Conservation (phyloP, 2,113 vertebrate genomes). For the Erythrolamprus reginae region DNA sequence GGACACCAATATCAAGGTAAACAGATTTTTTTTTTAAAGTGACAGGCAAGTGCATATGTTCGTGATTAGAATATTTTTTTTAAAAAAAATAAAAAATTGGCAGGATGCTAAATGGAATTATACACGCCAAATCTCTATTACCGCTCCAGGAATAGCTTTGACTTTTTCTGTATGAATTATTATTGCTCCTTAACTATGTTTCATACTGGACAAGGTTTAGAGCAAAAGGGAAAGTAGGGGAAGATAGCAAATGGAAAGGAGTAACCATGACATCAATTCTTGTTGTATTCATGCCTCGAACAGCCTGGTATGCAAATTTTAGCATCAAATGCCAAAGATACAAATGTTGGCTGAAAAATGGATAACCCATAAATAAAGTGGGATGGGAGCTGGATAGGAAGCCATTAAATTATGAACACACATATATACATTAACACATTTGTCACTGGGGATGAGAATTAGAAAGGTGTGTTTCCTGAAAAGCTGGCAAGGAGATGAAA, state of each 20-base stretch:
- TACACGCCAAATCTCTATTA: background rate
- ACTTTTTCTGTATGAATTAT: background rate
- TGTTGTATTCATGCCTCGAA: background rate
- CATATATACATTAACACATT: background rate
- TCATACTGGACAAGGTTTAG: background rate
- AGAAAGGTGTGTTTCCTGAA: background rate
- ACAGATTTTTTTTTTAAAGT: background rate
- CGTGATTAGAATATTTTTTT: background rate
- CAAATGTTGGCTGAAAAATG: background rate
- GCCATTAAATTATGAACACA: background rate
- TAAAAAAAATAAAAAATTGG: background rate
- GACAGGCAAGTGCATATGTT: background rate
- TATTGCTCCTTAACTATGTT: background rate
- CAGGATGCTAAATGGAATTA: background rate
- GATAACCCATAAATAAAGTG: background rate
- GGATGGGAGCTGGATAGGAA: background rate
- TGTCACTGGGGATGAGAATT: background rate
- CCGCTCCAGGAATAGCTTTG: background rate
- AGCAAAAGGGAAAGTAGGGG: background rate
- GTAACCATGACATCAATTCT: background rate
- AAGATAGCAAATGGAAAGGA: background rate
- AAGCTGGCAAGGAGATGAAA: background rate
- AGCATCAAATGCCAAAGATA: background rate
- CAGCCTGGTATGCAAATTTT: background rate
- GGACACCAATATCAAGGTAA: background rate